Evolutionary conservation across 1,140 invertebrate genomes (phyloP).

Genomic region (Bombus confusus): DNA sequence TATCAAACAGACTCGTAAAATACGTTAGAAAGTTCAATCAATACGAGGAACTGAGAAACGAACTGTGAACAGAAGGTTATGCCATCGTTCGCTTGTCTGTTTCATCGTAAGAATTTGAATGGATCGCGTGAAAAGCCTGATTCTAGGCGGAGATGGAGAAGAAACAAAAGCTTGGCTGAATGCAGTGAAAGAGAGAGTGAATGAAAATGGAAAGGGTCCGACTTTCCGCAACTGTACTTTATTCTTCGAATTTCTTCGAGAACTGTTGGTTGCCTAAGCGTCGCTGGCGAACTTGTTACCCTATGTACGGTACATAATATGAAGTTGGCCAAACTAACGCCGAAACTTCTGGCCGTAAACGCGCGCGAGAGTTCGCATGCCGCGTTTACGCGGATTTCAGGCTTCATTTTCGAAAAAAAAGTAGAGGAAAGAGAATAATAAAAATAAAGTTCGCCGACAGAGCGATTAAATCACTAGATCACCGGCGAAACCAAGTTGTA

Average conservation of each 20-base stretch:
- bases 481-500: neutral
- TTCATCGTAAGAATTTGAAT: neutral
- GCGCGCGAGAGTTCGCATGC: constrained; percentile 29
- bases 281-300: constrained; percentile 62
- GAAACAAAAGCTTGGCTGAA: neutral
- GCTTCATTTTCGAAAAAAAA: constrained; percentile 1
- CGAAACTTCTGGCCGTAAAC: constrained; percentile 50
- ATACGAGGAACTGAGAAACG: neutral
- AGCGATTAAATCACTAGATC: constrained; percentile 7
- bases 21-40: neutral
- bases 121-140: neutral
- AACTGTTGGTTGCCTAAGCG: constrained; percentile 53
- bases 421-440: no score
- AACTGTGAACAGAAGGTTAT: no score
- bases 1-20: neutral
- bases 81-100: neutral
- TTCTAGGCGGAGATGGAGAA: neutral
- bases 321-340: constrained; percentile 61
- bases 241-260: constrained; percentile 50
- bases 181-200: constrained; percentile 46
- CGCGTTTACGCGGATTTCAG: constrained; percentile 16
- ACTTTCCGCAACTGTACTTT: constrained; percentile 39
- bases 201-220: constrained; percentile 54
- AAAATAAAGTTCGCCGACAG: neutral
- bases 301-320: constrained; percentile 61